Percentiles rank a stretch among this genome's conserved stretches.
phyloP scores from a whole-genome alignment of 1,140 invertebrate species.

The Leptopilina boulardi region DNA sequence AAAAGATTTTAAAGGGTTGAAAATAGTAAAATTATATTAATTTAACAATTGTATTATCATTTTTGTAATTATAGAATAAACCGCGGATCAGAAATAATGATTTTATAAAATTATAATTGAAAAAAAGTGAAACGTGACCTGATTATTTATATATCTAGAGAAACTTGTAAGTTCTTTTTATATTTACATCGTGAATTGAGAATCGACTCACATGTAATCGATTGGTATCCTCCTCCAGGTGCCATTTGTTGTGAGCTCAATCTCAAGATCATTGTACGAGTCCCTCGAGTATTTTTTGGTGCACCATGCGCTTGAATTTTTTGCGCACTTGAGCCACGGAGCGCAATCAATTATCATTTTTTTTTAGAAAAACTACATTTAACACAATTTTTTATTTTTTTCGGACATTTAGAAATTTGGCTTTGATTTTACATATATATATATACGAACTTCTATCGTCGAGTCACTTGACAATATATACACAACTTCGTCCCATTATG shows the following conservation, averaged over 20 bases:
- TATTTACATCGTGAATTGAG: conserved; percentile 35
- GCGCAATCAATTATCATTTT: conserved; percentile 48
- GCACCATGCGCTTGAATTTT: background rate
- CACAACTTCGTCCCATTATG: background rate
- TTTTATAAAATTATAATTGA: background rate
- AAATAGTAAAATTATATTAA: no score
- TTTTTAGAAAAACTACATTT: background rate
- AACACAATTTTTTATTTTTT: background rate
- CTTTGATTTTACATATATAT: no score
- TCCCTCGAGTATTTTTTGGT: conserved; percentile 34
- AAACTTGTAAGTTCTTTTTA: conserved; percentile 38
- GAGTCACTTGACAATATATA: no score
- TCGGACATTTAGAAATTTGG: no score
- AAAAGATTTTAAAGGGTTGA: no score
- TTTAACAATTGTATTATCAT: no score
- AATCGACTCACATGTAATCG: conserved; percentile 41
- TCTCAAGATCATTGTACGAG: background rate
- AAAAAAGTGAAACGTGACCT: conserved; percentile 39
- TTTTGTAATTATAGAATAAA: no score
- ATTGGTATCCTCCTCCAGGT: conserved; percentile 40
- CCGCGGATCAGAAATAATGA: no score
- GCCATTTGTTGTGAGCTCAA: conserved; percentile 23
- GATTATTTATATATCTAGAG: conserved; percentile 24
- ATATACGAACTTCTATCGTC: no score
- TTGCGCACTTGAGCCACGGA: conserved; percentile 44